Base-by-base conservation (phyloP, 2,797 vertebrate genomes). In the Vespertilio murinus region DNA sequence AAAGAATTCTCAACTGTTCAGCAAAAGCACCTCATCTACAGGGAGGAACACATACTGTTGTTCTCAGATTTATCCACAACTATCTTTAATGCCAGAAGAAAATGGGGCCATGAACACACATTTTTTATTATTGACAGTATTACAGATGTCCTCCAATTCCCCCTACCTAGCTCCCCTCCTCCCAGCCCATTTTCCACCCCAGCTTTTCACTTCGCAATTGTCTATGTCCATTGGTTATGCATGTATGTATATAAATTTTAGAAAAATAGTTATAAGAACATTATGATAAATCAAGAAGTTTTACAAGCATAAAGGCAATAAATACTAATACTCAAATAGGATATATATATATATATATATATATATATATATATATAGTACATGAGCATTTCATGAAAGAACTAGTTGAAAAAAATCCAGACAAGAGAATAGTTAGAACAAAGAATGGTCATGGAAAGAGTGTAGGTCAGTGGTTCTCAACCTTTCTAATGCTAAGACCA, bases 371-470 rank as follows among this genome's bases (percentile, higher is more conserved):
- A 79, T 78, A 70, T 14, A 80, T 49, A 80, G 1, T 35, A 74
- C 10, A 40, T 33, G 33, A 78, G 40, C 13, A 33, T n/a, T 61
- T 79, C n/a, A 74, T 74, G 25, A 94, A 94, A 94, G n/a, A 89
- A 81, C 28, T 33, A 87, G 17, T 40, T 73, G 56, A 71, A 28
- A 83, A 83, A 84, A 87, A 83, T 64, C n/a, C 56, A 94, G 40
- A 64, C 12, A 92, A 89, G 74, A 81, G 52, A 91, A 71, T 54
- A 88, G 28, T 83, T 10, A 83, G 70, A 92, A 74, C 70, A 49
- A 89, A 95, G 12, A 85, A 64, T 59, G 16, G 20, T 49, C 35
- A 86, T 18, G 9, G 49, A 30, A 90, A 83, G 79, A 69, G 22
- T 56, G 30, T 49, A 94, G 20, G n/a, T 40, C 17, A 83, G 45